Percentiles rank a stretch among this genome's conserved stretches.
Evolutionary conservation across 2,888 invertebrate species (phyloP).

Genomic region (Drosophila affinis): DNA sequence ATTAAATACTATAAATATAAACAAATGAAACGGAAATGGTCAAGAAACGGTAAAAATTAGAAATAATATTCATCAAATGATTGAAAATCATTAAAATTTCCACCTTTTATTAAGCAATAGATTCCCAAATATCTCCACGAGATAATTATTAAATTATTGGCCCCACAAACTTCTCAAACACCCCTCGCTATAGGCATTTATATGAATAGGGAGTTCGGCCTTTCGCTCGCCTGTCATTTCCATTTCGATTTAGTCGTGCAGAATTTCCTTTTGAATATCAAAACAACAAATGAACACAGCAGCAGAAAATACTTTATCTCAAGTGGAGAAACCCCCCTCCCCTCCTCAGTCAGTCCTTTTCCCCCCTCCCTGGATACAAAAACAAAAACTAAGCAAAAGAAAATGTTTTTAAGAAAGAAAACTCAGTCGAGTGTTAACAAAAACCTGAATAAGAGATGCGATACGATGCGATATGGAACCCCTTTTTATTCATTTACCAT

Average conservation of each 20-base stretch:
- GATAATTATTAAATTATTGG: neutral
- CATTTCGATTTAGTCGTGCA: conserved; percentile 54
- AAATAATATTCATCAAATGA: neutral
- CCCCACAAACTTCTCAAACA: conserved; percentile 1
- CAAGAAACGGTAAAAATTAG: too few relatives aligned
- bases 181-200: conserved; percentile 23
- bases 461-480: neutral
- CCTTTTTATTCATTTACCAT: neutral
- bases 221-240: neutral
- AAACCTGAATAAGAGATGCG: conserved; percentile 29
- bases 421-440: conserved; percentile 66
- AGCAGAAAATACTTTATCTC: conserved; percentile 46
- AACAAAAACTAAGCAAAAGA: conserved; percentile 3
- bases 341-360: too few relatives aligned
- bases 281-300: conserved; percentile 23
- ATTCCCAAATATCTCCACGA: too few relatives aligned
- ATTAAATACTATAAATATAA: too few relatives aligned
- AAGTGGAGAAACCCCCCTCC: conserved; percentile 1
- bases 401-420: conserved; percentile 39
- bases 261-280: conserved; percentile 45
- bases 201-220: conserved; percentile 10
- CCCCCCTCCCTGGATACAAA: neutral
- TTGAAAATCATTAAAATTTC: too few relatives aligned
- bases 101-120: too few relatives aligned
- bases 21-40: too few relatives aligned